phyloP scores from a whole-genome alignment of 2,797 vertebrate species.

The Tadarida brasiliensis region DNA sequence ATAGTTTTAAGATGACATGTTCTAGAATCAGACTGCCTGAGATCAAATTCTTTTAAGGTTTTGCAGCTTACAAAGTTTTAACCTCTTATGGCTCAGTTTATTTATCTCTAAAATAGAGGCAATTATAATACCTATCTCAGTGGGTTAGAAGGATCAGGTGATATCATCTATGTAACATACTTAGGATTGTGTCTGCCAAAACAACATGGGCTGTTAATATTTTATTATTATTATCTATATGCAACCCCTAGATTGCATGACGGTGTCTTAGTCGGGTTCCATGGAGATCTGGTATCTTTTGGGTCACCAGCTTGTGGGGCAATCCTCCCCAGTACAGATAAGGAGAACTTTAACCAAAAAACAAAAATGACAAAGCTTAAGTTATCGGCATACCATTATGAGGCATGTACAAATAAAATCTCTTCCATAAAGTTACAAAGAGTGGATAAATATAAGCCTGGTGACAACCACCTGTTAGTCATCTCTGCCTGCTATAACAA shows the following conservation, averaged over 20 bases:
- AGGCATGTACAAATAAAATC: not conserved
- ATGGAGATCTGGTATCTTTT: not conserved
- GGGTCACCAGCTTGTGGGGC: not conserved
- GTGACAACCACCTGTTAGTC: not conserved
- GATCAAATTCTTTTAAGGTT: not conserved
- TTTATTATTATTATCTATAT: not conserved
- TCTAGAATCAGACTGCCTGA: not conserved
- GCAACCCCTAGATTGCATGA: not conserved
- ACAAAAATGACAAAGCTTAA: not conserved
- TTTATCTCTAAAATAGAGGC: not conserved
- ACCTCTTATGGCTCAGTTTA: not conserved
- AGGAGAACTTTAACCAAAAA: not conserved
- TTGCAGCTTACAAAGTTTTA: not conserved
- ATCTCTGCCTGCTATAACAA: not conserved
- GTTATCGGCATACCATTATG: not conserved
- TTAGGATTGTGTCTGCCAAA: not conserved
- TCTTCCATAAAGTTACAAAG: not conserved
- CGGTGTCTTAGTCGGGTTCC: not conserved
- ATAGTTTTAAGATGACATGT: not conserved
- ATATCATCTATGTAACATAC: not conserved
- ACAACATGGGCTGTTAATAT: not conserved
- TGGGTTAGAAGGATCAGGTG: not conserved
- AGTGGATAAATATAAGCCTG: not conserved
- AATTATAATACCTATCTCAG: not conserved
- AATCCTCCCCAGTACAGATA: not conserved